Evolutionary conservation across 92 coral and sea anemone species (phyloP).

Genomic region (Chrysogorgia sp.): DNA sequence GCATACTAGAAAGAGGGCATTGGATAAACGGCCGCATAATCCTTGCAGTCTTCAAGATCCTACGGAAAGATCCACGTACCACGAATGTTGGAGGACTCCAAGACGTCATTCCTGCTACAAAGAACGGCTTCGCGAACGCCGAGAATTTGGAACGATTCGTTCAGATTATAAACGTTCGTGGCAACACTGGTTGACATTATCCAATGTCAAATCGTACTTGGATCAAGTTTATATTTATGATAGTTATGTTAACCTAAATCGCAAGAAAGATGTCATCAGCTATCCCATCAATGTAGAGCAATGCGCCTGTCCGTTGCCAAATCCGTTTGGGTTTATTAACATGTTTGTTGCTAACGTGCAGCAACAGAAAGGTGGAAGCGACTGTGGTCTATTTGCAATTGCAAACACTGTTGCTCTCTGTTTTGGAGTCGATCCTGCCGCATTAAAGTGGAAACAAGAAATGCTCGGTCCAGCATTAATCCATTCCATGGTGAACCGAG

Average conservation of each 20-base stretch:
- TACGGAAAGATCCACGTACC: constrained; percentile 27
- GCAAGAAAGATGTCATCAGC: constrained; percentile 33
- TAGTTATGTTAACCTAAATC: constrained; percentile 41
- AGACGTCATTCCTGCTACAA: constrained; percentile 56
- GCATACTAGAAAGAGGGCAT: constrained; percentile 35
- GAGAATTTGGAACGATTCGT: neutral
- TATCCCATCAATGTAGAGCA: constrained; percentile 61
- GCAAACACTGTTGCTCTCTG: constrained; percentile 3
- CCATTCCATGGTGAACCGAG: constrained; percentile 24
- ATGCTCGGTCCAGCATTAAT: constrained; percentile 40
- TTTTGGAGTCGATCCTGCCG: constrained; percentile 37
- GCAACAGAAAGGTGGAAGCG: constrained; percentile 28
- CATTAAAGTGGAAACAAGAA: constrained; percentile 42
- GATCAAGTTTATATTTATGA: constrained; percentile 41
- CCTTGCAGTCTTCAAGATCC: constrained; percentile 46
- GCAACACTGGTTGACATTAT: constrained; percentile 60
- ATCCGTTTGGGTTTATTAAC: constrained; percentile 3
- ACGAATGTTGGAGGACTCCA: constrained; percentile 52
- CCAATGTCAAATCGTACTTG: constrained; percentile 14
- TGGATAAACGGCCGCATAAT: constrained; percentile 61
- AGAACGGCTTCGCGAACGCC: constrained; percentile 36
- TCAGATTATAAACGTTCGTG: constrained; percentile 30
- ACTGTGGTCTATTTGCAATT: constrained; percentile 20
- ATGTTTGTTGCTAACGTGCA: constrained; percentile 15
- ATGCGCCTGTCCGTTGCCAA: constrained; percentile 36